These are phyloP conservation scores for Drosophila kokeensis DNA, from an alignment of 2,888 invertebrate genomes.

Conservation along the genomic window DNA sequence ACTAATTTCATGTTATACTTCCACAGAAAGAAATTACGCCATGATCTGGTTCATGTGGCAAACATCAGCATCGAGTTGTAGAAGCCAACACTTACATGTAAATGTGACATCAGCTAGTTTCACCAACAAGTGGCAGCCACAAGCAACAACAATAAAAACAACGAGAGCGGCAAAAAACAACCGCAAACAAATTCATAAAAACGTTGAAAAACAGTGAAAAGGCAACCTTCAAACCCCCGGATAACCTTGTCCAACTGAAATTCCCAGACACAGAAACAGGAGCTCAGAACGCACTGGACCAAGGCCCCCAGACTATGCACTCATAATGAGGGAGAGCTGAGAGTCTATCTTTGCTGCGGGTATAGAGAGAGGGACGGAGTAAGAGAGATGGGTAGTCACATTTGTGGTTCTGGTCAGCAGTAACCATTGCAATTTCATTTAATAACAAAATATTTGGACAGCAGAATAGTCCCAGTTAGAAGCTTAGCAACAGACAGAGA, in stretches of 20 bases:
- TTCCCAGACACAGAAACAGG: slow-evolving; percentile 67
- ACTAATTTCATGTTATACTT: neutral
- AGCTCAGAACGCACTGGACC: slow-evolving; percentile 5
- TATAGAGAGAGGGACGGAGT: slow-evolving; percentile 48
- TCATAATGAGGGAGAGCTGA: slow-evolving; percentile 57
- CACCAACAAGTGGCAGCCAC: slow-evolving; percentile 63
- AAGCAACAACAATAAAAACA: slow-evolving; percentile 26
- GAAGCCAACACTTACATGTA: neutral
- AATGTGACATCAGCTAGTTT: slow-evolving; percentile 49
- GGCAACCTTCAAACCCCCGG: slow-evolving; percentile 25
- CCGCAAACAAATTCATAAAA: slow-evolving; percentile 66
- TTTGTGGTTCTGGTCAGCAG: slow-evolving; percentile 64
- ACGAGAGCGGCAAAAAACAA: slow-evolving; percentile 27
- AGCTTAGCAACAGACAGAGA: slow-evolving; percentile 4
- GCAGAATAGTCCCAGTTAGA: slow-evolving; percentile 29
- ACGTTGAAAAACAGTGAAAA: slow-evolving; percentile 70
- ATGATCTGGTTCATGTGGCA: neutral
- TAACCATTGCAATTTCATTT: slow-evolving; percentile 78
- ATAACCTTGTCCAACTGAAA: slow-evolving; percentile 47
- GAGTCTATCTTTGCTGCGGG: neutral
- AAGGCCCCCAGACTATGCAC: slow-evolving; percentile 28
- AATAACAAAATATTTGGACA: slow-evolving; percentile 76
- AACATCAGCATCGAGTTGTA: slow-evolving; percentile 7
- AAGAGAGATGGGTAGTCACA: slow-evolving; percentile 19
- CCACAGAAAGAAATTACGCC: neutral